Evolutionary conservation across 2,113 vertebrate species (phyloP), one percentile per base, ranked within the genome.

Genomic region (Ceyx melanurus): DNA sequence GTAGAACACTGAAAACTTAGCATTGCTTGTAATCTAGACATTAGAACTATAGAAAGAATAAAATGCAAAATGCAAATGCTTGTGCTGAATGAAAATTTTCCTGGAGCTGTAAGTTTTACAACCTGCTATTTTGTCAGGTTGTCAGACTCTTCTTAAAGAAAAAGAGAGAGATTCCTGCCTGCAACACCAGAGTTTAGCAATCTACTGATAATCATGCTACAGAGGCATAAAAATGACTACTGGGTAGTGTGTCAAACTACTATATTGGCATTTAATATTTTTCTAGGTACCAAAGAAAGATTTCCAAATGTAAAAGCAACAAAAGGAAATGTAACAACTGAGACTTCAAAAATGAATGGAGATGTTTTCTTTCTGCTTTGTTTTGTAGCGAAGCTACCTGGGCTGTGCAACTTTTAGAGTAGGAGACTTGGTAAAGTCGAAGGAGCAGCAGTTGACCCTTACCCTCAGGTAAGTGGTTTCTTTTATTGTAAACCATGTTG

Each of bases 331-430:
- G 11, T 62, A 84, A 50, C 13, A 46, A 42, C 37, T 50, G 22
- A 57, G 48, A 70, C 15, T 40, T 76, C 12, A 53, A 23, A 84
- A 83, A 23, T 28, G 58, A 83, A 96, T 66, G 22, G 73, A 64
- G 56, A 29, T 21, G 4, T 48, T 82, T 60, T 93, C 15, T 96
- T 79, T 95, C 20, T 23, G 25, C 75, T 87, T 95, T 80, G 94
- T 65, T 96, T 97, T 97, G 43, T 97, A 99, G 99, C 96, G 98
- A 96, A 99, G 97, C 81, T 98, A 99, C 97, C 98, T 99, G 97
- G 99, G 99, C 54, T 98, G 95, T 89, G 96, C 98, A 89, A 98
- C 98, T 58, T 99, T 99, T 97, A 98, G 98, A 82, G 98, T 99
- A 11, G 98, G 98, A 42, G 98, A 99, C 61, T 97, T 99, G 87